phyloP scores from a whole-genome alignment of 2,888 invertebrate genomes.

The Neoscelio sp. region DNA sequence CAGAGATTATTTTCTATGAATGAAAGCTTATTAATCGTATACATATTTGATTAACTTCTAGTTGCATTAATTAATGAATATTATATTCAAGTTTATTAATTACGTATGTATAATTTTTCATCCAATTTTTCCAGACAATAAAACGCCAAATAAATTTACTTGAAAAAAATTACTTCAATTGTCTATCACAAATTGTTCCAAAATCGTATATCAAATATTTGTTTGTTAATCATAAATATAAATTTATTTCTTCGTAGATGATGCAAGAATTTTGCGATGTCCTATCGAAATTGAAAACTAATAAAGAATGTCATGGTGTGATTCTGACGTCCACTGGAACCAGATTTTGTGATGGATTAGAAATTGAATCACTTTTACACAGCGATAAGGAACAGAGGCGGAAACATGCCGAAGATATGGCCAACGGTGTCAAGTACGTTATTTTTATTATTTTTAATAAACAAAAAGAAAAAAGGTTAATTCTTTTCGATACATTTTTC shows the following conservation, averaged over 20 bases:
- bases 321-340: conserved; percentile 90
- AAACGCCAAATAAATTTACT: no score
- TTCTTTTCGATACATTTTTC: no score
- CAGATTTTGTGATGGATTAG: conserved; percentile 92
- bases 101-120: no score
- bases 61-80: no score
- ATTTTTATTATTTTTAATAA: neutral
- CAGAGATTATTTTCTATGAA: neutral
- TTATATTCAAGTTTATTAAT: no score
- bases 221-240: neutral
- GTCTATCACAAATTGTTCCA: no score
- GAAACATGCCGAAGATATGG: conserved; percentile 87
- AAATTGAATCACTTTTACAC: conserved; percentile 88
- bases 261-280: conserved; percentile 90
- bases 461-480: no score
- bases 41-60: no score
- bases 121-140: no score
- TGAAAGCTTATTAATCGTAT: no score
- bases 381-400: conserved; percentile 86
- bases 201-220: no score
- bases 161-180: no score
- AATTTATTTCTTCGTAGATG: conserved; percentile 85
- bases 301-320: conserved; percentile 88
- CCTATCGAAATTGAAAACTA: conserved; percentile 86
- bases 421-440: conserved; percentile 89